A percentile compares a stretch with the other conserved stretches of the same genome.
Conservation (phyloP, 2,888 invertebrate genomes). For the Apamea anceps region DNA sequence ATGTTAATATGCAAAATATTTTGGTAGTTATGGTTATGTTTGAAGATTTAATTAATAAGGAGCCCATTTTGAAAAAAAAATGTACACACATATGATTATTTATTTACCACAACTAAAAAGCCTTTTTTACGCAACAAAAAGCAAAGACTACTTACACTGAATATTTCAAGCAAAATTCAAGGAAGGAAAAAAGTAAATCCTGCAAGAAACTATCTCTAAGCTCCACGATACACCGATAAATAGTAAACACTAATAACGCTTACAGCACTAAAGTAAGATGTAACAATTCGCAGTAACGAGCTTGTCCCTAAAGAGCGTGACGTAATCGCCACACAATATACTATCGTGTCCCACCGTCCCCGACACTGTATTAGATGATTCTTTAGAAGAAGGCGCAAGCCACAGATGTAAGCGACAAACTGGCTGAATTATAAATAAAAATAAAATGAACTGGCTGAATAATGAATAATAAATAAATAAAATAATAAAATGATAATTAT, state of each 20-base stretch:
- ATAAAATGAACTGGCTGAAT: too few species aligned
- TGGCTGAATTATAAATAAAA: too few species aligned
- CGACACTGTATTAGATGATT: slow-evolving; percentile 71
- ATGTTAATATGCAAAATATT: background rate
- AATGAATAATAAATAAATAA: too few species aligned
- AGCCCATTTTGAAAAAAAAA: background rate
- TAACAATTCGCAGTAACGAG: slow-evolving; percentile 72
- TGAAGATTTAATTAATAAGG: background rate
- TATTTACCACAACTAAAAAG: background rate
- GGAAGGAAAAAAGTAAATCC: background rate
- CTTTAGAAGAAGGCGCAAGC: slow-evolving; percentile 64
- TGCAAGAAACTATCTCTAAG: slow-evolving; percentile 25
- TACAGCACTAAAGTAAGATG: slow-evolving; percentile 69
- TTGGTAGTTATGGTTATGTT: background rate
- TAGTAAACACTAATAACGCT: slow-evolving; percentile 69
- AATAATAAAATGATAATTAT: background rate
- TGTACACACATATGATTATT: background rate
- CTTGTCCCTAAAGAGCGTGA: slow-evolving; percentile 66
- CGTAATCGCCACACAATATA: slow-evolving; percentile 70
- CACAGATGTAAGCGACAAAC: slow-evolving; percentile 43
- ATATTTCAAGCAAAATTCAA: slow-evolving; percentile 15
- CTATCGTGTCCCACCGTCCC: slow-evolving; percentile 66
- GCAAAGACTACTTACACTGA: background rate
- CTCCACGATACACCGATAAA: slow-evolving; percentile 61
- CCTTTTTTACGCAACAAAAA: background rate